A percentile compares a stretch with the other conserved stretches of the same genome.
Conservation (phyloP, 2,113 vertebrate species). For the Ornithorhynchus anatinus region DNA sequence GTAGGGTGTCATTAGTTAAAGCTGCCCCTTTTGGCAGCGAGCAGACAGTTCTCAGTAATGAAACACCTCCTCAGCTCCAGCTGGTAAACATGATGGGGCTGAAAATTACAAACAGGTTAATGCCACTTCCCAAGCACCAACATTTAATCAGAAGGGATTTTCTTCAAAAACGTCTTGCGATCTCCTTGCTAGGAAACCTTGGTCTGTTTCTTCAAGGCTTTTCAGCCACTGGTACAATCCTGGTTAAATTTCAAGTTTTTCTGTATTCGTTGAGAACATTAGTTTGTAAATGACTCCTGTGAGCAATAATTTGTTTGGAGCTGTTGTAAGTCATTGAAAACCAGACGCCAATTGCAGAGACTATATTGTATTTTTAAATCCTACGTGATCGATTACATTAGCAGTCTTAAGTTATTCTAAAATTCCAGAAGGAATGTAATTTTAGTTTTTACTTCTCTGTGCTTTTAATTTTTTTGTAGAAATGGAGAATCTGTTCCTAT, state of each 20-base stretch:
- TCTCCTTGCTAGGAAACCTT: conserved; percentile 4
- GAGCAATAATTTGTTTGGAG: no score
- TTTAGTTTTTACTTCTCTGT: no score
- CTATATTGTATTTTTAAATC: no score
- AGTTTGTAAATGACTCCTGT: no score
- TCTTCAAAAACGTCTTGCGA: neutral
- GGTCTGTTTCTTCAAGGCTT: neutral
- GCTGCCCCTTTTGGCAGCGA: neutral
- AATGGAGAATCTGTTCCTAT: no score
- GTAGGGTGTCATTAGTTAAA: neutral
- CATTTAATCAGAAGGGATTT: neutral
- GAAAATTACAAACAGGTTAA: conserved; percentile 3
- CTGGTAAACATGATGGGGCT: neutral
- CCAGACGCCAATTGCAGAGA: no score
- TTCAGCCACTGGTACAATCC: neutral
- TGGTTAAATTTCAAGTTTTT: neutral
- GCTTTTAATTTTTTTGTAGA: no score
- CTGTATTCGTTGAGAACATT: no score
- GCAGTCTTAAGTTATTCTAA: no score
- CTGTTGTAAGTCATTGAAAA: neutral
- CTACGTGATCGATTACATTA: no score
- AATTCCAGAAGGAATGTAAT: no score
- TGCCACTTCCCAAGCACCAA: neutral
- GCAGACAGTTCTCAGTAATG: neutral
- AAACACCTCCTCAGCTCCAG: neutral